A percentile compares a stretch with the other conserved stretches of the same genome.
Conservation (phyloP, 2,797 vertebrate genomes). For the Crenuchus spilurus region DNA sequence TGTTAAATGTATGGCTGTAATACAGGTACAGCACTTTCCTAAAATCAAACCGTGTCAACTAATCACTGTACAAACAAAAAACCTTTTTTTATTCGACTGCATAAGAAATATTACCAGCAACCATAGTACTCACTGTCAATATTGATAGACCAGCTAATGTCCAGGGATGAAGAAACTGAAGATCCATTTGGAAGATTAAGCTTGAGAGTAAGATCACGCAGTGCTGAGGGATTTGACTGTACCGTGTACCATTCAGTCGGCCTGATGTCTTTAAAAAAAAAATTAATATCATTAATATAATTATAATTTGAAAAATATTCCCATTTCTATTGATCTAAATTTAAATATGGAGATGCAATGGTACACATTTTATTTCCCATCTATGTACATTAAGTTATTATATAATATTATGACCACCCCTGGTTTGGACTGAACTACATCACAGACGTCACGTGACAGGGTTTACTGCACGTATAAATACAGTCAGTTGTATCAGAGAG, state of each 20-base stretch:
- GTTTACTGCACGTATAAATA: no score
- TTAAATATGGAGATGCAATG: no score
- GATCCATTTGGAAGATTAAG: background rate
- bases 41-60: no score
- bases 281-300: background rate
- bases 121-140: constrained; percentile 77
- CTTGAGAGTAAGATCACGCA: constrained; percentile 56
- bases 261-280: constrained; percentile 36
- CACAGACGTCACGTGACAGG: no score
- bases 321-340: background rate
- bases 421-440: no score
- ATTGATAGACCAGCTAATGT: constrained; percentile 80
- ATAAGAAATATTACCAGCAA: background rate
- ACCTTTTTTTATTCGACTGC: background rate
- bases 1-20: no score
- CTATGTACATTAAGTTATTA: no score
- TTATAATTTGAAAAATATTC: background rate
- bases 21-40: no score
- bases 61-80: no score
- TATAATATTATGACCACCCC: no score
- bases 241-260: rapidly evolving
- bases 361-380: no score
- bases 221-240: constrained; percentile 58
- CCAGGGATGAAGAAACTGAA: constrained; percentile 53
- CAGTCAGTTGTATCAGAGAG: no score